Conservation (phyloP, 2,888 invertebrate species). For the Drosophila algonquin region DNA sequence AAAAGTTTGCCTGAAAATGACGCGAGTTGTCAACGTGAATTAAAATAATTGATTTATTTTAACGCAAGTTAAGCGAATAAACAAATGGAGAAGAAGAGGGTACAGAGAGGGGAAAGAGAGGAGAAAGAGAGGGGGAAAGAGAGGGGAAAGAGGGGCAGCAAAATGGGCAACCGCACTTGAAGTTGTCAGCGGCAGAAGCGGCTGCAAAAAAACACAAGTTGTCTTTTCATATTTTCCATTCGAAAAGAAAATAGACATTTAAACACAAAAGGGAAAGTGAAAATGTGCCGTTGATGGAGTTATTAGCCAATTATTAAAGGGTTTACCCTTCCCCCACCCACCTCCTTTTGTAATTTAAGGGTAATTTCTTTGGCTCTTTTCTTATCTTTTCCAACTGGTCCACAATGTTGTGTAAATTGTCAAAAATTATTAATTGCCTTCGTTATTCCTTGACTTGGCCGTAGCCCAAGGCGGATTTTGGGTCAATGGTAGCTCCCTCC, state of each 20-base stretch:
- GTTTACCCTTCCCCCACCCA: neutral
- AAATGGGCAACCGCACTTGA: conserved; percentile 49
- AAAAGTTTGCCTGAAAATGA: conserved; percentile 67
- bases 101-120: neutral
- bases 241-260: conserved; percentile 31
- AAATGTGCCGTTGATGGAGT: conserved; percentile 24
- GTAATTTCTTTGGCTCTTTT: neutral
- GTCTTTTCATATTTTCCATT: conserved; percentile 12
- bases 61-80: conserved; percentile 70
- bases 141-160: neutral
- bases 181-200: conserved; percentile 42
- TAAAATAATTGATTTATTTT: conserved; percentile 78
- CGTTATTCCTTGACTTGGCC: conserved; percentile 51
- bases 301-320: conserved; percentile 36
- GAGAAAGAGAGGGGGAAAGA: neutral
- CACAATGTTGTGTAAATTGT: conserved; percentile 79
- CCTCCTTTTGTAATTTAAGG: too few species aligned
- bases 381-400: conserved; percentile 24
- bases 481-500: neutral
- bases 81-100: conserved; percentile 4
- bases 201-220: neutral
- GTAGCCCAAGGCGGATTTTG: conserved; percentile 8
- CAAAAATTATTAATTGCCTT: conserved; percentile 80
- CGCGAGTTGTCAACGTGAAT: conserved; percentile 72
- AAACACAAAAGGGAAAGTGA: conserved; percentile 8